Conservation (phyloP, 35 echinoderm and acorn worm species). For the Amphiura filiformis region DNA sequence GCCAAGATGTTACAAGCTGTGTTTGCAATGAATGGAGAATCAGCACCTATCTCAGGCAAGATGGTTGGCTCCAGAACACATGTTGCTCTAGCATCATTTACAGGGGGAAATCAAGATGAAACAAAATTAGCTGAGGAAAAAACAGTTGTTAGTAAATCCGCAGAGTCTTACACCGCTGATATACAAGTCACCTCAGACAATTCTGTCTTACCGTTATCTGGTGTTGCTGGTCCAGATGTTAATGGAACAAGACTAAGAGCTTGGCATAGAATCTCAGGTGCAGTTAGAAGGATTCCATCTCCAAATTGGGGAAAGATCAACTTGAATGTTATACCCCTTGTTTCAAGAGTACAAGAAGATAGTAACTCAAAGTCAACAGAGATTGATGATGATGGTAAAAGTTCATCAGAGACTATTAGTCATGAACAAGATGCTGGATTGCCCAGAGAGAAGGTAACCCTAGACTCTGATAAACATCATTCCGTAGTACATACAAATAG, state of each 20-base stretch:
- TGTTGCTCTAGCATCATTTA: neutral
- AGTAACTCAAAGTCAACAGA: neutral
- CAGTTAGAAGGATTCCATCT: neutral
- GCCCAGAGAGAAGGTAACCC: too few species aligned
- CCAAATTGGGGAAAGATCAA: neutral
- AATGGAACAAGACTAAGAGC: neutral
- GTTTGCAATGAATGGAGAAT: neutral
- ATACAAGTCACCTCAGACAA: neutral
- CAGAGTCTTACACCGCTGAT: neutral
- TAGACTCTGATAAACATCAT: too few species aligned
- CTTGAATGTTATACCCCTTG: neutral
- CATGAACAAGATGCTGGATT: neutral
- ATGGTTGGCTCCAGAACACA: neutral
- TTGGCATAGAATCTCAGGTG: neutral
- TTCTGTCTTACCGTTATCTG: neutral
- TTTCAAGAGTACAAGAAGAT: neutral
- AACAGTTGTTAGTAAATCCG: too few species aligned
- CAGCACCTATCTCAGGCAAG: neutral
- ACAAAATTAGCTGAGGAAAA: neutral
- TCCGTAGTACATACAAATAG: too few species aligned
- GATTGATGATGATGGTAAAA: neutral
- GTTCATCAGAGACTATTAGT: neutral
- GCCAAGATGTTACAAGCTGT: neutral
- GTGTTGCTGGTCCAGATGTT: neutral
- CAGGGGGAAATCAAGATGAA: neutral